Evolutionary conservation across 2,113 vertebrate genomes (phyloP).

Genomic region (Plecotus auritus): DNA sequence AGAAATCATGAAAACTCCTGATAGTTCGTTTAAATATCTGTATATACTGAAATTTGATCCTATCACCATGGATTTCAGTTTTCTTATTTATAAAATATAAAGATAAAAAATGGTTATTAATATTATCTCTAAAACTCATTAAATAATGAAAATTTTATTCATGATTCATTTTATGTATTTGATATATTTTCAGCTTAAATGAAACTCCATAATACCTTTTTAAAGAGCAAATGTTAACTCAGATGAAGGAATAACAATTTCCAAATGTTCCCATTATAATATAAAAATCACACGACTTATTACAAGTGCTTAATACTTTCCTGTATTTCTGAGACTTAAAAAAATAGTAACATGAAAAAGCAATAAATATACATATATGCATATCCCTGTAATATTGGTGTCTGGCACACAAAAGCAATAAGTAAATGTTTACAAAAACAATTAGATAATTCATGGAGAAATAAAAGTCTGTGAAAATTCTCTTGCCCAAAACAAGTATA

Average conservation of each 20-base stretch:
- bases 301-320: background rate
- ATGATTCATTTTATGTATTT: background rate
- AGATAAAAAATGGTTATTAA: background rate
- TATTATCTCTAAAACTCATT: background rate
- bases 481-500: background rate
- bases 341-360: background rate
- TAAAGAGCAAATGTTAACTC: background rate
- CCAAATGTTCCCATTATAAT: background rate
- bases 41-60: background rate
- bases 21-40: background rate
- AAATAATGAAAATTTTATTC: background rate
- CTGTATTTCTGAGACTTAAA: background rate
- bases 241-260: background rate
- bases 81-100: background rate
- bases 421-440: background rate
- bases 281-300: background rate
- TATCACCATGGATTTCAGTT: background rate
- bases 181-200: background rate
- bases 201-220: background rate
- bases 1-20: background rate
- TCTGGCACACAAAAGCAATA: background rate
- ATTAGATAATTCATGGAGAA: background rate
- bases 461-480: background rate
- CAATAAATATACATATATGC: fast-evolving
- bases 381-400: background rate